Evolutionary conservation across 2,113 vertebrate species (phyloP).

Genomic region (Mastomys natalensis): DNA sequence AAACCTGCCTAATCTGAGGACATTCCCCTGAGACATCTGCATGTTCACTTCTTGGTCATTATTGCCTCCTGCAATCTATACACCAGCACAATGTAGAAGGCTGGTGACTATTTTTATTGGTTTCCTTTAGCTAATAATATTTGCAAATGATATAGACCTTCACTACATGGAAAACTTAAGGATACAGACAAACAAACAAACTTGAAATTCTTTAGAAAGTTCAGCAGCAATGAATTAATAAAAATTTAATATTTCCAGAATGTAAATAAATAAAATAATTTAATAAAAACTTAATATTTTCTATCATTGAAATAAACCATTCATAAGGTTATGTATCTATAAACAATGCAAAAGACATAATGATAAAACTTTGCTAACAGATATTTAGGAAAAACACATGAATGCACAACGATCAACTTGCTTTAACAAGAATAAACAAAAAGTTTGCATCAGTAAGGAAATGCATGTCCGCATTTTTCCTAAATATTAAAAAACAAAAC

Average conservation of each 20-base stretch:
- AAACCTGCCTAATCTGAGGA: too few species aligned
- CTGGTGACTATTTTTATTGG: neutral
- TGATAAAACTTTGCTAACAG: neutral
- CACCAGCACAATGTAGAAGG: neutral
- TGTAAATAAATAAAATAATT: too few species aligned
- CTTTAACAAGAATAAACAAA: neutral
- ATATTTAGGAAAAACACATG: neutral
- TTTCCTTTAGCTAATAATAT: neutral
- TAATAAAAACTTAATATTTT: neutral
- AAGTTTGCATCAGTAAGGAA: neutral
- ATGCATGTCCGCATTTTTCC: neutral
- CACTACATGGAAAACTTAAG: neutral
- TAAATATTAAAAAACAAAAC: neutral
- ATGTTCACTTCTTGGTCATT: too few species aligned
- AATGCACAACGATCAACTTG: neutral
- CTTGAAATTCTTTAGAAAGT: constrained; percentile 12
- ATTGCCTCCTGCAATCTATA: neutral
- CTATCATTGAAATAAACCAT: neutral
- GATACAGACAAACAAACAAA: neutral
- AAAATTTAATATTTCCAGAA: neutral
- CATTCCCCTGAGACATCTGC: neutral
- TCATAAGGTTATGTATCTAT: neutral
- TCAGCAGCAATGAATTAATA: neutral
- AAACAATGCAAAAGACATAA: neutral
- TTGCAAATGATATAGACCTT: neutral